Conservation (phyloP, 2,888 invertebrate species). For the Patella depressa region DNA sequence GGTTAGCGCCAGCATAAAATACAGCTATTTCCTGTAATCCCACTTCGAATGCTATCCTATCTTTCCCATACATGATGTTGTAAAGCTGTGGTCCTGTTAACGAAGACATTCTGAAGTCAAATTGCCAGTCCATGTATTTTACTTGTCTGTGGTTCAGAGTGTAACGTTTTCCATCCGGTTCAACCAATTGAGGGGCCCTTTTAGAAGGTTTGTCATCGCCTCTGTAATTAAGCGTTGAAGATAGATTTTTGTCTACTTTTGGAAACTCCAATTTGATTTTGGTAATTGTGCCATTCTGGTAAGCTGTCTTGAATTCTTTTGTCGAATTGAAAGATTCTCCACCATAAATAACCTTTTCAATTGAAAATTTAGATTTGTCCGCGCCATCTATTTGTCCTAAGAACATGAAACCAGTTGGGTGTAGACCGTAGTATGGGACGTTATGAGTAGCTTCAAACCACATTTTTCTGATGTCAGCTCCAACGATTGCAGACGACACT, state of each 20-base stretch:
- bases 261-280: constrained; percentile 16
- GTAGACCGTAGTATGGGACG: constrained; percentile 42
- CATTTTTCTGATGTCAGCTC: constrained; percentile 39
- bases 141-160: constrained; percentile 51
- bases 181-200: constrained; percentile 48
- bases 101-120: too few relatives aligned
- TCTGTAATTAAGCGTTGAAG: constrained; percentile 34
- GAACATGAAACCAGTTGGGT: constrained; percentile 50
- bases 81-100: constrained; percentile 55
- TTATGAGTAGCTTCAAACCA: constrained; percentile 45
- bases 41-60: constrained; percentile 63
- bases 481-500: constrained; percentile 36
- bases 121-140: too few relatives aligned
- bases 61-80: constrained; percentile 52
- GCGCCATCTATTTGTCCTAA: constrained; percentile 45
- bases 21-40: constrained; percentile 60
- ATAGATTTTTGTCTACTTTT: constrained; percentile 8
- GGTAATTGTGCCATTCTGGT: constrained; percentile 14
- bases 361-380: constrained; percentile 33
- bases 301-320: constrained; percentile 32
- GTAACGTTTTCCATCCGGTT: constrained; percentile 62
- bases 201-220: constrained; percentile 34
- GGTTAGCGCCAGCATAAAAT: constrained; percentile 53
- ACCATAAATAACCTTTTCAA: constrained; percentile 44
- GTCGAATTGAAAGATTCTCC: constrained; percentile 35